phyloP scores from a whole-genome alignment of 2,888 invertebrate species.

The Malthinus seriepunctatus region DNA sequence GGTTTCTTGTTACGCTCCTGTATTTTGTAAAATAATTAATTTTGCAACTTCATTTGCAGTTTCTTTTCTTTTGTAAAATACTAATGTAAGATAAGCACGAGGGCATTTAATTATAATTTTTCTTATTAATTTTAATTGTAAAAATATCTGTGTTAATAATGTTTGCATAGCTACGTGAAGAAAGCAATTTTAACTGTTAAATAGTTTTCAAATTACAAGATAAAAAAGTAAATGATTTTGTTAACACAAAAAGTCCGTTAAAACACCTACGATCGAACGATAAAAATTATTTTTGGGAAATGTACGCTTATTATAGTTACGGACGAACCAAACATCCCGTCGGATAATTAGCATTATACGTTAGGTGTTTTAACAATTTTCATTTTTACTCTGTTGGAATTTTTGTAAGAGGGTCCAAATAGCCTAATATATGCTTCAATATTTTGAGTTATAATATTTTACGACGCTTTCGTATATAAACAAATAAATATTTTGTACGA shows the following conservation, averaged over 20 bases:
- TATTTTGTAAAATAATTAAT: not conserved
- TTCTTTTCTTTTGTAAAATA: not conserved
- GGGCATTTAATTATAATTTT: not conserved
- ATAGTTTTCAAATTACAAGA: slow-evolving; percentile 32
- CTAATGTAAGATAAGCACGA: no score
- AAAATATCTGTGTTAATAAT: slow-evolving; percentile 34
- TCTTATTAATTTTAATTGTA: not conserved
- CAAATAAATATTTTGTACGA: not conserved
- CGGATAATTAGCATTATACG: not conserved
- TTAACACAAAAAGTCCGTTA: slow-evolving; percentile 31
- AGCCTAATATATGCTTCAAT: slow-evolving; percentile 37
- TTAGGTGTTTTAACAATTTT: slow-evolving; percentile 31
- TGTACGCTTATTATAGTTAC: slow-evolving; percentile 10
- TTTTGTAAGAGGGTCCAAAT: slow-evolving; percentile 51
- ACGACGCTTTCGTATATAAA: not conserved
- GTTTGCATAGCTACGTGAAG: slow-evolving; percentile 30
- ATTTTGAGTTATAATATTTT: not conserved
- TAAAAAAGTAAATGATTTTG: no score
- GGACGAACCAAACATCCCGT: no score
- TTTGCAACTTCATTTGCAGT: not conserved
- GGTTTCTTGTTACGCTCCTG: no score
- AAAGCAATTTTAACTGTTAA: slow-evolving; percentile 42
- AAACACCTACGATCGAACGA: slow-evolving; percentile 39
- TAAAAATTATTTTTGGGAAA: slow-evolving; percentile 18
- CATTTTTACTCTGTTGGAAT: slow-evolving; percentile 21